phyloP scores from a whole-genome alignment of 2,797 vertebrate genomes.

The Sparidentex hasta region DNA sequence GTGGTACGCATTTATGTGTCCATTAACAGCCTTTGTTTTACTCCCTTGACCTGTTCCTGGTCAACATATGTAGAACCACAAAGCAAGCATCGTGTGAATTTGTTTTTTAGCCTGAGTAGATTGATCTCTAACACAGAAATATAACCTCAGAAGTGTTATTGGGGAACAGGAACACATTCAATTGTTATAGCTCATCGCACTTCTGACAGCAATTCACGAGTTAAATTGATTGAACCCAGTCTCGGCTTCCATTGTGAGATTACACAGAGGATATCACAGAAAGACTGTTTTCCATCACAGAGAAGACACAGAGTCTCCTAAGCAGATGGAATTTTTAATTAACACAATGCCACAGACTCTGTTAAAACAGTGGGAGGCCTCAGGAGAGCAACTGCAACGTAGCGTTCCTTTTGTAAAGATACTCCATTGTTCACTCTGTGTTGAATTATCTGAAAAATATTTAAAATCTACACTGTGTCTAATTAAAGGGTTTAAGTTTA shows the following conservation, averaged over 20 bases:
- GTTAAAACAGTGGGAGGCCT: conserved; percentile 62
- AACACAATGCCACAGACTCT: conserved; percentile 75
- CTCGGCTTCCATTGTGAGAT: conserved; percentile 63
- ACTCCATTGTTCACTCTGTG: conserved; percentile 45
- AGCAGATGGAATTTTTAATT: conserved; percentile 85
- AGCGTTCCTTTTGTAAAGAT: conserved; percentile 48
- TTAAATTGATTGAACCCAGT: conserved; percentile 72
- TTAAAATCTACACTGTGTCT: conserved; percentile 15
- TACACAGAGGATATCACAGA: conserved; percentile 71
- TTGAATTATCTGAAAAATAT: conserved; percentile 16
- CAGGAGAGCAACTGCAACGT: conserved; percentile 58
- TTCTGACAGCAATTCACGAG: conserved; percentile 67
- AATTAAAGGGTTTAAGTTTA: neutral
- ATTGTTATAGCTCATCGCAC: conserved; percentile 63
- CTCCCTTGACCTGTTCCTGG: conserved; percentile 16
- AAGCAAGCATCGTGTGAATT: conserved; percentile 14
- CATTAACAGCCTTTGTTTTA: conserved; percentile 47
- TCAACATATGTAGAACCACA: conserved; percentile 1
- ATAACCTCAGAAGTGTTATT: conserved; percentile 34
- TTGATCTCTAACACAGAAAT: conserved; percentile 31
- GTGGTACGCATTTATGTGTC: conserved; percentile 22
- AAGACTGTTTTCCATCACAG: conserved; percentile 72
- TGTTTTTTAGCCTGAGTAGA: conserved; percentile 22
- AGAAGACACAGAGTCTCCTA: conserved; percentile 70
- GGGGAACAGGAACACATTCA: conserved; percentile 44